Conservation (phyloP, 2,888 invertebrate genomes). For the Gymnoscelis rufifasciata region DNA sequence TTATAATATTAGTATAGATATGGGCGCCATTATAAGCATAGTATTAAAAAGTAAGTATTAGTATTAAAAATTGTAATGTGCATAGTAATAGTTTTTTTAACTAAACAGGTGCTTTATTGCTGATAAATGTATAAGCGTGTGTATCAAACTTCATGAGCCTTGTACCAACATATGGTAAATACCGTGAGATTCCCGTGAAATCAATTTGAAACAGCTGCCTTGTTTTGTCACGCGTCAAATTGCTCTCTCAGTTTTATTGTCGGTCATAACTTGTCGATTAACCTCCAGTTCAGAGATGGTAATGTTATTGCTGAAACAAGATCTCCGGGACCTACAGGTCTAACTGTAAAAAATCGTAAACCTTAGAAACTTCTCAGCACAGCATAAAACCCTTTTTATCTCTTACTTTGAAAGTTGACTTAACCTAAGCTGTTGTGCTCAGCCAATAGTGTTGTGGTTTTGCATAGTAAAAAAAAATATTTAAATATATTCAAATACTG, state of each 20-base stretch:
- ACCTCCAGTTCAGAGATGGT: constrained; percentile 1
- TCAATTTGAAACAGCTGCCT: constrained; percentile 38
- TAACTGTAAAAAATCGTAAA: neutral
- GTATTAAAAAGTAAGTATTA: too few species aligned
- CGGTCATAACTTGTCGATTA: constrained; percentile 1
- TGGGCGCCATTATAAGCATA: too few species aligned
- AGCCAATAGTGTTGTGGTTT: constrained; percentile 11
- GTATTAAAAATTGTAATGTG: too few species aligned
- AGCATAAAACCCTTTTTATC: neutral
- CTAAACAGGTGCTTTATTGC: constrained; percentile 24
- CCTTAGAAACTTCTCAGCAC: neutral
- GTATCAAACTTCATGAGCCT: constrained; percentile 27
- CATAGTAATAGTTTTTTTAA: constrained; percentile 7
- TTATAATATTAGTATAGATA: too few species aligned
- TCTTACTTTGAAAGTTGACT: neutral
- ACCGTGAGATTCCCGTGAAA: constrained; percentile 33
- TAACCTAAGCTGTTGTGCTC: neutral
- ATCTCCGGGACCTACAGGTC: neutral
- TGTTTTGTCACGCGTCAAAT: constrained; percentile 18
- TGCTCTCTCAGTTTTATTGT: constrained; percentile 8
- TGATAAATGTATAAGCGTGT: constrained; percentile 10
- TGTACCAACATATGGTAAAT: constrained; percentile 34
- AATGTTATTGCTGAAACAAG: neutral
- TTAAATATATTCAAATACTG: constrained; percentile 29
- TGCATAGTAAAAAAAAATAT: constrained; percentile 10